Percentiles rank a stretch among this genome's conserved stretches.
Evolutionary conservation across 2,797 vertebrate genomes (phyloP).

Genomic region (Chaenodraco wilsoni): DNA sequence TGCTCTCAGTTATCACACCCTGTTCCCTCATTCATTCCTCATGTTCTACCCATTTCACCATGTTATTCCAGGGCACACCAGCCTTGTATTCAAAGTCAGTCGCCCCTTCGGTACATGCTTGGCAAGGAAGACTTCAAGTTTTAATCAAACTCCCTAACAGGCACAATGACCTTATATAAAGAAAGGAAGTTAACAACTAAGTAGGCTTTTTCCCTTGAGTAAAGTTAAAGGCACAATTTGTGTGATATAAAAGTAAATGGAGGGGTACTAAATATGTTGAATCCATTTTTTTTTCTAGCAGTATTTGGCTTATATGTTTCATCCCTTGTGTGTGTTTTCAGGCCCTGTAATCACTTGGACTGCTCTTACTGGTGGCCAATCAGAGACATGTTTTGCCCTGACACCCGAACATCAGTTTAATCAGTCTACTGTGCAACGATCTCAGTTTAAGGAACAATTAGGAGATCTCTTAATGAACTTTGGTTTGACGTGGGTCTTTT

Average conservation of each 20-base stretch:
- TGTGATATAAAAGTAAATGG: constrained; percentile 10
- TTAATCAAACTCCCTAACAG: constrained; percentile 95
- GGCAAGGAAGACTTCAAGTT: constrained; percentile 90
- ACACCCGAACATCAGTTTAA: constrained; percentile 30
- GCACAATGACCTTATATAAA: constrained; percentile 89
- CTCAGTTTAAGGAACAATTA: constrained; percentile 60
- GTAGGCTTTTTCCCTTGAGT: constrained; percentile 48
- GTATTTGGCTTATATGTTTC: constrained; percentile 37
- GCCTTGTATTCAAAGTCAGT: constrained; percentile 82
- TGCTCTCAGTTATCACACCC: constrained; percentile 79
- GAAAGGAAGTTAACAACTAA: constrained; percentile 84
- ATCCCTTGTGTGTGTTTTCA: constrained; percentile 37
- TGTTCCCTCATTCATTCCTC: constrained; percentile 70
- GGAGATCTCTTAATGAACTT: constrained; percentile 75
- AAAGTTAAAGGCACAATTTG: constrained; percentile 24
- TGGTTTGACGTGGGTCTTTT: constrained; percentile 80
- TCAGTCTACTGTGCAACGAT: constrained; percentile 42
- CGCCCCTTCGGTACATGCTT: constrained; percentile 83
- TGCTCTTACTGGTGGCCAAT: constrained; percentile 28
- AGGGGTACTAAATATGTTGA: constrained; percentile 6
- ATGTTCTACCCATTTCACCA: constrained; percentile 68
- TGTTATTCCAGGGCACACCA: constrained; percentile 52
- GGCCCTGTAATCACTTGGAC: not conserved
- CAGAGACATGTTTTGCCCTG: constrained; percentile 26
- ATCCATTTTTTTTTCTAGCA: constrained; percentile 4